phyloP scores from a whole-genome alignment of 2,113 vertebrate genomes.

The Hepsetus odoe region DNA sequence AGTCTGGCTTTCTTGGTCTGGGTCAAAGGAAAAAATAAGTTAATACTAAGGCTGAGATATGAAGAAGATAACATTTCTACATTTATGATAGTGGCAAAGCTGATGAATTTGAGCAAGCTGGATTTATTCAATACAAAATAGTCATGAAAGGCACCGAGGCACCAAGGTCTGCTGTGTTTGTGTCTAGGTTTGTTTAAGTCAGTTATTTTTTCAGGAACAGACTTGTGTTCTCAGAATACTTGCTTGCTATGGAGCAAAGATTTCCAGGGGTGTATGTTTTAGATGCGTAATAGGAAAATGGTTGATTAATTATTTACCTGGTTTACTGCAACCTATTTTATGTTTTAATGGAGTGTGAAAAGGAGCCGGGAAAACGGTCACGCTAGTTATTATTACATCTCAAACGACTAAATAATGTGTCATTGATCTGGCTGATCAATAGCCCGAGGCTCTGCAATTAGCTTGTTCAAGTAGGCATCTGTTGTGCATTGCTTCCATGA shows the following conservation, averaged over 20 bases:
- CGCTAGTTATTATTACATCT: conserved; percentile 11
- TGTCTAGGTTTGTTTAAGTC: conserved; percentile 3
- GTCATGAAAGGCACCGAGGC: not conserved
- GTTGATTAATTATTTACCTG: not conserved
- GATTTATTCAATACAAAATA: no score
- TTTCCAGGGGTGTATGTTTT: not conserved
- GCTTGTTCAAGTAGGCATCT: not conserved
- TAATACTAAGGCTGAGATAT: no score
- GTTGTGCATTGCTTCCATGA: not conserved
- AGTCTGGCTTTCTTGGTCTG: no score
- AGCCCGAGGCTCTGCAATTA: conserved; percentile 9
- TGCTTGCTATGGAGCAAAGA: not conserved
- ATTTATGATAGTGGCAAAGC: not conserved
- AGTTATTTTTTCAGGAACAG: not conserved
- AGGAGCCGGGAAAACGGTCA: not conserved
- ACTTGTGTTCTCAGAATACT: not conserved
- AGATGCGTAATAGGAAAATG: not conserved
- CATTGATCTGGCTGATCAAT: conserved; percentile 44
- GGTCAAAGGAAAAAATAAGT: no score
- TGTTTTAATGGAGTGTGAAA: not conserved
- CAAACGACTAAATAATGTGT: conserved; percentile 9
- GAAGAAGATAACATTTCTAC: not conserved
- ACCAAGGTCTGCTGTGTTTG: not conserved
- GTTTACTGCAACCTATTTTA: not conserved
- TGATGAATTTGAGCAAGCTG: no score